These are phyloP conservation scores for Chinchilla lanigera DNA, from an alignment of 2,113 vertebrate species.

Conservation along the genomic window DNA sequence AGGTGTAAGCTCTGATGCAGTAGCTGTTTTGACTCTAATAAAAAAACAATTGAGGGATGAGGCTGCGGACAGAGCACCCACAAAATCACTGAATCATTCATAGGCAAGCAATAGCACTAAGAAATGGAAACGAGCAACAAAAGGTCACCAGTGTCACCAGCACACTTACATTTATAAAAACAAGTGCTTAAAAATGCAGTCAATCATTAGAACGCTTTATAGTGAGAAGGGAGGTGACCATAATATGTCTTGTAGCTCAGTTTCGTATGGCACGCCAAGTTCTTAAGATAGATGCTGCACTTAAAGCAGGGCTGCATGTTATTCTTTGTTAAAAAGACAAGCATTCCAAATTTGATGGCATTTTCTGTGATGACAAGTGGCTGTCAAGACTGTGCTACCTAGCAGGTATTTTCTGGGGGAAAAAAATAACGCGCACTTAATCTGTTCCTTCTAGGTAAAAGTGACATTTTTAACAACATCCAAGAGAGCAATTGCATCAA, in stretches of 20 bases:
- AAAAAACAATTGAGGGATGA: neutral
- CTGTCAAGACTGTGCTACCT: slow-evolving; percentile 27
- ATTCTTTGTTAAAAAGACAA: slow-evolving; percentile 44
- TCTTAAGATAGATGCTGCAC: neutral
- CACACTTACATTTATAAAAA: neutral
- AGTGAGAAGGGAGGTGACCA: neutral
- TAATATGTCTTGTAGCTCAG: neutral
- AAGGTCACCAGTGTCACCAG: neutral
- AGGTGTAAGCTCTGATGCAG: neutral
- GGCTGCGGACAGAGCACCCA: neutral
- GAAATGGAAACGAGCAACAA: neutral
- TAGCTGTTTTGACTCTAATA: neutral
- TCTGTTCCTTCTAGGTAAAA: slow-evolving; percentile 47
- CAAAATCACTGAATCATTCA: neutral
- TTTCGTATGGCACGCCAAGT: neutral
- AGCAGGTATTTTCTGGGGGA: neutral
- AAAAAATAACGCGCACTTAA: neutral
- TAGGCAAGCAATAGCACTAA: neutral
- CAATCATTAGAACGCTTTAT: neutral
- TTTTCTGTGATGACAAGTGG: slow-evolving; percentile 59
- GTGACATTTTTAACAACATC: slow-evolving; percentile 55
- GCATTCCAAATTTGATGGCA: slow-evolving; percentile 50
- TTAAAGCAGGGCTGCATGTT: neutral
- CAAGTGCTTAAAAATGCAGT: neutral
- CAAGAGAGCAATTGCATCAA: slow-evolving; percentile 13